These are phyloP conservation scores for Anagyrus pseudococci DNA, from an alignment of 2,888 invertebrate species.

Conservation along the genomic window DNA sequence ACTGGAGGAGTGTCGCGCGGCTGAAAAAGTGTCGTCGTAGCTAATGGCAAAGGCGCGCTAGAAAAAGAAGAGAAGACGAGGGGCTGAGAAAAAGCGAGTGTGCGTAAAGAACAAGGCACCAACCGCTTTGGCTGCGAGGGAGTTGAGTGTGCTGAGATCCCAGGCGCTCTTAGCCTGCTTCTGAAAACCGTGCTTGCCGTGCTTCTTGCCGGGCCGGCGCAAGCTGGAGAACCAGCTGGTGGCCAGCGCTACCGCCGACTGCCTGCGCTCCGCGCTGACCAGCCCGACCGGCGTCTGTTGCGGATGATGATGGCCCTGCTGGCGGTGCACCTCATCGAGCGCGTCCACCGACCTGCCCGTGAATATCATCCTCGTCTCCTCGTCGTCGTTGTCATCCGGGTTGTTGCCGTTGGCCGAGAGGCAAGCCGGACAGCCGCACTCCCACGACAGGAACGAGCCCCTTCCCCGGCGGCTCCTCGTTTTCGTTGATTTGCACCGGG, in stretches of 20 bases:
- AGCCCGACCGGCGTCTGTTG: conserved; percentile 35
- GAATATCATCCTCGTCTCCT: conserved; percentile 52
- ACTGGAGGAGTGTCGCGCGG: too few species aligned
- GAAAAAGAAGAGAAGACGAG: too few species aligned
- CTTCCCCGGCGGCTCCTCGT: too few species aligned
- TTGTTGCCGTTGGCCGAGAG: not conserved
- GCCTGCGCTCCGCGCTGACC: conserved; percentile 44
- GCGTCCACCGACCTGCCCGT: conserved; percentile 56
- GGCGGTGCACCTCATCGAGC: conserved; percentile 49
- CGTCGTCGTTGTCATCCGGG: conserved; percentile 18
- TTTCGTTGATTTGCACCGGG: too few species aligned
- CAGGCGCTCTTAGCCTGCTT: conserved; percentile 64
- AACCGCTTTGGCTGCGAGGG: conserved; percentile 61
- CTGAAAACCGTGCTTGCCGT: conserved; percentile 49
- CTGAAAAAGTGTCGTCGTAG: too few species aligned
- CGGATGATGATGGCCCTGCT: not conserved
- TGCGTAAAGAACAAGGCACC: conserved; percentile 56
- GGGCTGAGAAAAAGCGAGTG: too few species aligned
- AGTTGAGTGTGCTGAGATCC: conserved; percentile 67
- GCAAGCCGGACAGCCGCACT: conserved; percentile 1
- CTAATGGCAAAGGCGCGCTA: too few species aligned
- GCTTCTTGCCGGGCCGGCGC: conserved; percentile 67
- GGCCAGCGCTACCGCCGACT: conserved; percentile 61
- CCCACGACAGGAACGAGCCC: not conserved
- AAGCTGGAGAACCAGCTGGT: conserved; percentile 84